Base-by-base conservation (phyloP, 2,888 invertebrate genomes). In the Isoperla grammatica region DNA sequence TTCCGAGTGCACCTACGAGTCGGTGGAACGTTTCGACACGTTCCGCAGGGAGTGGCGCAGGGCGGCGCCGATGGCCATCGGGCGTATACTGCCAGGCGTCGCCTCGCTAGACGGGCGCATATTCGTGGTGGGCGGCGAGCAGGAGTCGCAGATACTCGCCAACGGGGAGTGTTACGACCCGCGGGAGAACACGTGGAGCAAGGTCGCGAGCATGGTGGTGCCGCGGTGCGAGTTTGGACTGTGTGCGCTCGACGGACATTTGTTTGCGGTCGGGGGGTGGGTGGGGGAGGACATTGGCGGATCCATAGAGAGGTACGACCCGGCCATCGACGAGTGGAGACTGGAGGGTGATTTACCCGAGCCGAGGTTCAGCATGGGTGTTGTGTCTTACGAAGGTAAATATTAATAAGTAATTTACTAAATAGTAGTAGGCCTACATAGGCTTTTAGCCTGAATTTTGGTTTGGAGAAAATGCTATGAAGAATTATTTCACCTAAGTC, bases 241-340 rank as follows among this genome's bases (percentile, higher is more conserved):
- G 63, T 90, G 91, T 69, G 87, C 89, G 12, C 82, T 90, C 74
- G 86, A 90, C 67, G 90, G 90, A 23, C 83, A 83, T 68, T 75
- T 95, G 61, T 92, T 89, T 72, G 94, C 93, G 0, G 85, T 95
- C 67, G 95, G 95, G 45, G 95, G 95, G 2, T 95, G 95, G 94
- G 87, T 95, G 35, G 95, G 94, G 0, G 88, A 89, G 63, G 92
- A 93, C 71, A 91, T 95, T 72, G 93, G 92, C 1, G 87, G 88
- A 20, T 86, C 89, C 1, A 89, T 95, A 64, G 95, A 95, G 73
- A 82, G 87, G 67, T 95, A 91, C 72, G 89, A 94, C 73, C 89
- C 93, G 0, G 79, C 84, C 59, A 77, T 81, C 35, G 85, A 92
- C 72, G 79, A 81, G 63, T 95, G 95, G 95, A 79, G 80, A 29